Conservation (phyloP, 2,888 invertebrate genomes). For the Griposia aprilina region DNA sequence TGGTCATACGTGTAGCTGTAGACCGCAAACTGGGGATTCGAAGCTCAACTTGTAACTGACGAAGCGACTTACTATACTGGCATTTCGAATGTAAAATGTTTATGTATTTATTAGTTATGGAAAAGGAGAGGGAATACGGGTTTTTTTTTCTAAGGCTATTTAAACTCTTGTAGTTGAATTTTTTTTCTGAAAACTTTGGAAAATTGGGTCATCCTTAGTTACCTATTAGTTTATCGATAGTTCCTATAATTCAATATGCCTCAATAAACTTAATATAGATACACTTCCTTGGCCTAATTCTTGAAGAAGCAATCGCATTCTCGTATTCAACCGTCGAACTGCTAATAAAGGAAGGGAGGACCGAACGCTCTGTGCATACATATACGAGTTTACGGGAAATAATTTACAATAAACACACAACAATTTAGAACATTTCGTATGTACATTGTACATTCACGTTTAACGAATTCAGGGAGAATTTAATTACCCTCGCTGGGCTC, state of each 20-base stretch:
- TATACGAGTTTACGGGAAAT: slow-evolving; percentile 40
- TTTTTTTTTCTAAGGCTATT: neutral
- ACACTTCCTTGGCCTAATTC: slow-evolving; percentile 5
- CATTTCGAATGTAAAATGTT: slow-evolving; percentile 32
- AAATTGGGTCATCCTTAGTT: neutral
- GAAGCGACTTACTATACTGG: slow-evolving; percentile 25
- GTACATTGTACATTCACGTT: slow-evolving; percentile 62
- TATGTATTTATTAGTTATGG: slow-evolving; percentile 1
- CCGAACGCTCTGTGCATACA: slow-evolving; percentile 40
- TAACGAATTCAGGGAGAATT: slow-evolving; percentile 70
- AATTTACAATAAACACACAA: slow-evolving; percentile 51
- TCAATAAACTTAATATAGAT: slow-evolving; percentile 3
- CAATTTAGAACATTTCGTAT: slow-evolving; percentile 63
- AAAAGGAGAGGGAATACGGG: neutral
- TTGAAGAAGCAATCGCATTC: slow-evolving; percentile 26
- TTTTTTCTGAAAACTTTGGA: neutral
- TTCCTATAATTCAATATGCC: neutral
- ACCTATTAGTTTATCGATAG: neutral
- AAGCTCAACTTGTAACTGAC: slow-evolving; percentile 54
- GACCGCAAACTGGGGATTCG: slow-evolving; percentile 56
- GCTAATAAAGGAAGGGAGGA: slow-evolving; percentile 34
- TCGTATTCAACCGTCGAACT: slow-evolving; percentile 37
- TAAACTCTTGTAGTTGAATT: neutral
- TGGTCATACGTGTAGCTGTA: slow-evolving; percentile 57
- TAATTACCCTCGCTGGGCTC: slow-evolving; percentile 72